Conservation (phyloP, 2,888 invertebrate species). For the Stratiomys singularior region DNA sequence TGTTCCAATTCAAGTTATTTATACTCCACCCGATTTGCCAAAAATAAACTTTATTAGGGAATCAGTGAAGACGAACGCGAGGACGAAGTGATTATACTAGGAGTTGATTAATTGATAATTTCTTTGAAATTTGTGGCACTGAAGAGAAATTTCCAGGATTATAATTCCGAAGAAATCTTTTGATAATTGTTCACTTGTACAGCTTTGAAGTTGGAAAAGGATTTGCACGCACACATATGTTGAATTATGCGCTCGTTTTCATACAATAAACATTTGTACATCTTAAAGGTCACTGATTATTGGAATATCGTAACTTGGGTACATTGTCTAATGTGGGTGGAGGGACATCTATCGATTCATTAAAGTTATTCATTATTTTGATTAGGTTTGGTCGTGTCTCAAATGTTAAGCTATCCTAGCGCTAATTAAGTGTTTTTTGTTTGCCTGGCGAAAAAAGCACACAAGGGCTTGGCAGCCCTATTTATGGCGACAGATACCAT, state of each 20-base stretch:
- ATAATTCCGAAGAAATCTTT: background rate
- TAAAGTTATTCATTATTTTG: background rate
- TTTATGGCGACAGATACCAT: background rate
- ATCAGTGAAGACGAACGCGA: background rate
- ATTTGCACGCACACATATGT: background rate
- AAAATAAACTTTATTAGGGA: constrained; percentile 34
- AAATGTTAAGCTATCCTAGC: background rate
- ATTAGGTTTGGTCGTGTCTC: background rate
- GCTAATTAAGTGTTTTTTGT: constrained; percentile 3
- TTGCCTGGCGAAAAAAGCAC: background rate
- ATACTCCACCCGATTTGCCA: background rate
- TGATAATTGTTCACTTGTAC: background rate
- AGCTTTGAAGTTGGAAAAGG: background rate
- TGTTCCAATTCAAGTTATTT: background rate
- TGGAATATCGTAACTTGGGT: too few species aligned
- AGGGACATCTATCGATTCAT: background rate
- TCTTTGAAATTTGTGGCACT: constrained; percentile 1
- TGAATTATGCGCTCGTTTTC: background rate
- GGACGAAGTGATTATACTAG: background rate
- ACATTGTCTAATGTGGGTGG: background rate
- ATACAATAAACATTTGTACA: background rate
- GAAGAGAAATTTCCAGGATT: background rate
- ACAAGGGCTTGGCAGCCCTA: constrained; percentile 5
- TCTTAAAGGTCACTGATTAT: constrained; percentile 13
- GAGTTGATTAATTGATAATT: constrained; percentile 10